Base-by-base conservation (phyloP, 2,797 vertebrate species). In the Rhabdomys pumilio region DNA sequence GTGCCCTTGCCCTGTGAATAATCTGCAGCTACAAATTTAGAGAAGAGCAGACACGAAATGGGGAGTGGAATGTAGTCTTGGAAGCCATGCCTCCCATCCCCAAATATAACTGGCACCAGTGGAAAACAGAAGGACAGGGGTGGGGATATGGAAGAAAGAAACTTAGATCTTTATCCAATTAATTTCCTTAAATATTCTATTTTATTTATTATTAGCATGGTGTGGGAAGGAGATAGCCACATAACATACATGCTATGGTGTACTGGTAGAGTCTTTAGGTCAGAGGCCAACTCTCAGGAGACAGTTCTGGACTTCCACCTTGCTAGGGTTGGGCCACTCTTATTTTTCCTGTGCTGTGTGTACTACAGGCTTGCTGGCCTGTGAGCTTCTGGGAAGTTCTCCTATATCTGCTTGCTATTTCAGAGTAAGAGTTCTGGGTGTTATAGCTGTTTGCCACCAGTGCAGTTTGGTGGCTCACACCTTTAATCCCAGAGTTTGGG, bases 81-180 rank as follows among this genome's bases (percentile, higher is more conserved):
- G 50, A 63, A 57, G 6, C 10, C 22, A 11, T 31, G 4, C 19
- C 69, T 81, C 55, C n/a, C 41, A 1, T 85, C 90, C 13, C 9
- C 77, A 81, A 73, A 20, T 5, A 41, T 7, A 34, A 29, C 47
- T 38, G 72, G 55, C 34, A 44, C 24, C 13, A 59, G 24, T 20
- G 59, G 6, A n/a, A 12, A 73, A 65, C 4, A 38, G 13, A 9
- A 0, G 15, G 17, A 14, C 1, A 1, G 22, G 22, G n/a, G 34
- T 17, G 59, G 41, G 10, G 41, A 72, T 5, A 55, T 13, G 24
- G 22, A 31, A 29, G 59, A 6, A 67, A 67, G 1, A 19, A 91
- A 81, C 5, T 57, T 8, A 61, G 12, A 55, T n/a, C 69, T 85
- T 91, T 84, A 44, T 34, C 29, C 65, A 75, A n/a, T 72, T 59